These are phyloP conservation scores for Andrena fulva DNA, from an alignment of 2,888 invertebrate genomes.

Conservation along the genomic window DNA sequence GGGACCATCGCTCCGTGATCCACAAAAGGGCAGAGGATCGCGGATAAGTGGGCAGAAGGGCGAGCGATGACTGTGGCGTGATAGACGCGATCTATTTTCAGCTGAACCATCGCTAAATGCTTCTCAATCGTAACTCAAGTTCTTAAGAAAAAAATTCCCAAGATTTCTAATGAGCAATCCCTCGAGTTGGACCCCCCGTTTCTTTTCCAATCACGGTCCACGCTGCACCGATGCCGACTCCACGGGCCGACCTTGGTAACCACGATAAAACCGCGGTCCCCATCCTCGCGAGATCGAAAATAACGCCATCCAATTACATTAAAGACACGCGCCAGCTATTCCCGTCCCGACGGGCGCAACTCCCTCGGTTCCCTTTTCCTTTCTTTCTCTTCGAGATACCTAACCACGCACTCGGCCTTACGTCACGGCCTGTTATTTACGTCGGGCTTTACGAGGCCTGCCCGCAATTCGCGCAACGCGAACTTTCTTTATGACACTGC, in stretches of 20 bases:
- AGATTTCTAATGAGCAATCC: background rate
- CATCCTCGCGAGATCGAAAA: background rate
- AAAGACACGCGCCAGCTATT: slow-evolving; percentile 25
- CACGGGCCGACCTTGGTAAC: background rate
- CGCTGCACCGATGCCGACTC: background rate
- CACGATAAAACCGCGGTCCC: slow-evolving; percentile 11
- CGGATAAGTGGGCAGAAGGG: background rate
- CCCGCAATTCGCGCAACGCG: slow-evolving; percentile 52
- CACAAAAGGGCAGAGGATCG: background rate
- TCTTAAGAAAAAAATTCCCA: background rate
- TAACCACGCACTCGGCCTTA: slow-evolving; percentile 24
- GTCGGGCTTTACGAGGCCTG: slow-evolving; percentile 53
- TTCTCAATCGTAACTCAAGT: too few relatives aligned
- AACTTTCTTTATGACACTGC: slow-evolving; percentile 56
- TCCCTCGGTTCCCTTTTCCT: background rate
- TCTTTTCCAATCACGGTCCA: background rate
- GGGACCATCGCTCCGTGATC: background rate
- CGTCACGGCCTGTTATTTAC: slow-evolving; percentile 55
- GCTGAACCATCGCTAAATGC: too few relatives aligned
- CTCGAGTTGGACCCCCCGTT: background rate
- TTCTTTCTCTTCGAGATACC: background rate
- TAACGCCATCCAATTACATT: slow-evolving; percentile 9
- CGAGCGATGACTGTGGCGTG: background rate
- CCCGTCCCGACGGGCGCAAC: slow-evolving; percentile 2
- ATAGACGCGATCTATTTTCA: background rate